Evolutionary conservation across 92 coral and sea anemone species (phyloP).

Genomic region (Epizoanthus scotinus): DNA sequence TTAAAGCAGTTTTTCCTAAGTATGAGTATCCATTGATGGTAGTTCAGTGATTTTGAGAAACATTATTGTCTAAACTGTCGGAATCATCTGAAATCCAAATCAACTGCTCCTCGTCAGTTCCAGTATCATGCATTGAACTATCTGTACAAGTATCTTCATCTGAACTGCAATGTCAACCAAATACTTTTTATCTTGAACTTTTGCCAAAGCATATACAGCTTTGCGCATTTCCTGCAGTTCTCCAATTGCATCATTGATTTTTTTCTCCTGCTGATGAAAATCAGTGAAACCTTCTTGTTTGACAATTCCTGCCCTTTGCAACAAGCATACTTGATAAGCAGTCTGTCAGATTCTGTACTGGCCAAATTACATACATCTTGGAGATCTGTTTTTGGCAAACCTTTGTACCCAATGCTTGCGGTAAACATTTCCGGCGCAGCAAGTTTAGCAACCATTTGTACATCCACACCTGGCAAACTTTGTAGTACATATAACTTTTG

Average conservation of each 20-base stretch:
- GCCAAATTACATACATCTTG: conserved; percentile 43
- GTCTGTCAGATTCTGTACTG: conserved; percentile 54
- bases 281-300: conserved; percentile 55
- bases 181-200: conserved; percentile 54
- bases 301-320: conserved; percentile 54
- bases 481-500: conserved; percentile 32
- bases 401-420: conserved; percentile 20
- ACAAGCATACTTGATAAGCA: conserved; percentile 47
- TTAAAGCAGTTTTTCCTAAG: conserved; percentile 38
- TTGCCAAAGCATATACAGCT: conserved; percentile 44
- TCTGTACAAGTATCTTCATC: conserved; percentile 19
- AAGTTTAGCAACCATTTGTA: conserved; percentile 15
- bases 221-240: conserved; percentile 51
- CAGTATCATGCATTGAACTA: conserved; percentile 4
- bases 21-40: conserved; percentile 35
- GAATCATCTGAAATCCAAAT: conserved; percentile 7
- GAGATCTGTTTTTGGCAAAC: conserved; percentile 27
- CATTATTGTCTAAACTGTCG: not conserved
- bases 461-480: conserved; percentile 30
- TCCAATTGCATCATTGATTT: conserved; percentile 36
- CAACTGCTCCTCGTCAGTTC: conserved; percentile 18
- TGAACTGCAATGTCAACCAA: conserved; percentile 38
- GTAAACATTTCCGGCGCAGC: conserved; percentile 41
- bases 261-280: conserved; percentile 42
- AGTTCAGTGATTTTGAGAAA: not conserved